Evolutionary conservation across 2,888 invertebrate genomes (phyloP), one percentile per base, ranked within the genome.

Genomic region (Diaphora mendica): DNA sequence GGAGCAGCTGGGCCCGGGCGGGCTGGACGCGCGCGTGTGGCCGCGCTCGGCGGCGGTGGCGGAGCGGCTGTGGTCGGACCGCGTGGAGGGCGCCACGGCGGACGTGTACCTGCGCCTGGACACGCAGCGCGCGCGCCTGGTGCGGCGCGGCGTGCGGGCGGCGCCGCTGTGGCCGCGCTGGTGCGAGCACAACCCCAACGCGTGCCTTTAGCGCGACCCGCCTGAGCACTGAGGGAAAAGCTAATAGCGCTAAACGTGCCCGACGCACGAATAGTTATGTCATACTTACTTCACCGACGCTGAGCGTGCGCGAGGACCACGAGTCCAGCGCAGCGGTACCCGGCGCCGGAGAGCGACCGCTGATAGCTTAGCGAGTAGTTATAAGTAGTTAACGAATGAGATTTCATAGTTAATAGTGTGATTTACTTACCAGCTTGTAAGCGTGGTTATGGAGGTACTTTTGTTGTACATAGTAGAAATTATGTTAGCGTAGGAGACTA

Each of bases 41-140:
- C 98, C 98, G 59, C 95, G 98, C 76, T 96, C 97, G 7, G 97
- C 98, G 0, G 98, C 98, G 2, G 93, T 98, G 79, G 98, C 97
- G 0, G 98, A 98, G 94, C 96, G 98, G 82, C 92, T 98, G 80
- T 98, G 98, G 98, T 96, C 96, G 65, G 97, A 97, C 88, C 91
- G 96, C 66, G 95, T 96, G 64, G 95, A 95, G 68, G 92, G 93
- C 79, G 93, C 94, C 23, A 91, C 89, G 78, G 96, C 96, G 59
- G 96, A 96, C 84, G 97, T 97, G 23, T 97, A 97, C 91, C 96
- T 97, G 73, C 95, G 97, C 68, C 92, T 98, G 75, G 96, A 97
- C 85, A 96, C 97, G 76, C 97, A 97, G 82, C 94, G 97, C 77
- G 96, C 97, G 82, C 93, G 97, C 44, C 91, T 98, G 74, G 91